These are phyloP conservation scores for Aythya baeri DNA, from an alignment of 2,113 vertebrate species.

Conservation along the genomic window DNA sequence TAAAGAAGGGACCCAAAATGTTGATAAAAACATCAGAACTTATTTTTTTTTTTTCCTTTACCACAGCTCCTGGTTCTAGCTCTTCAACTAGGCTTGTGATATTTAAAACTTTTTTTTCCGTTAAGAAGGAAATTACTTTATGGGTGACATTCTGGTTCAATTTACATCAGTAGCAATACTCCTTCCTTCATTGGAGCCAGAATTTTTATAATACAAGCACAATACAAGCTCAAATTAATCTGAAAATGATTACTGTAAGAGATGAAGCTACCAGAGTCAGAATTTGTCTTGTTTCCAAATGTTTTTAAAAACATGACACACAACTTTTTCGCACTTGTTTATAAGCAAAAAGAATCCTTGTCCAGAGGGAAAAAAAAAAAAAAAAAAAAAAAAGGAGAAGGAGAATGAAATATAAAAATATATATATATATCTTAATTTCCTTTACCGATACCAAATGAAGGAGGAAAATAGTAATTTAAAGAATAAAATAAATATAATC, in stretches of 20 bases:
- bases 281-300: background rate
- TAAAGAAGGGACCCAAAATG: background rate
- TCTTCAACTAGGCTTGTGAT: background rate
- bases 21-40: background rate
- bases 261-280: background rate
- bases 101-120: background rate
- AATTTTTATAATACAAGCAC: background rate
- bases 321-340: background rate
- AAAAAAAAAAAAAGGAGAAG: background rate
- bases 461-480: background rate
- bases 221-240: constrained; percentile 3
- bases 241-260: constrained; percentile 3
- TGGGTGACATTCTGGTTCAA: constrained; percentile 18
- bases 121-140: constrained; percentile 27
- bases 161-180: constrained; percentile 9
- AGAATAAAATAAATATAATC: background rate
- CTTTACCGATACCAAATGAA: background rate
- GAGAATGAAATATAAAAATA: background rate
- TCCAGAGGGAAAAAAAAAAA: background rate
- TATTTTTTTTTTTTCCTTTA: background rate
- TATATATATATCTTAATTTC: background rate
- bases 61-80: background rate
- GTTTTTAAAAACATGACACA: background rate
- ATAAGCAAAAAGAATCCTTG: background rate
- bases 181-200: background rate